phyloP scores from a whole-genome alignment of 2,797 vertebrate genomes.

The Chrysocyon brachyurus region DNA sequence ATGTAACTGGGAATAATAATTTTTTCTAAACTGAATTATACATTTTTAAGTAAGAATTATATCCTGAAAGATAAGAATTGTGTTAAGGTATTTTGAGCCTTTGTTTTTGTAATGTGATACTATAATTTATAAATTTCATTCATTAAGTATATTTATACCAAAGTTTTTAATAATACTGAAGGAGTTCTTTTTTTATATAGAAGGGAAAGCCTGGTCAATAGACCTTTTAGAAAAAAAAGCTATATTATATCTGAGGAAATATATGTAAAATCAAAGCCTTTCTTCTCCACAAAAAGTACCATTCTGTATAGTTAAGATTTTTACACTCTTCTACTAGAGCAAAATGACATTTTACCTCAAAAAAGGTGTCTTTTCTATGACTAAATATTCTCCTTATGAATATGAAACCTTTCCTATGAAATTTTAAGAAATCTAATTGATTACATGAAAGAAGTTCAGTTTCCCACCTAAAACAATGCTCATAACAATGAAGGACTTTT shows the following conservation, averaged over 20 bases:
- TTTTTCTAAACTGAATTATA: constrained; percentile 9
- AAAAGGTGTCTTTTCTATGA: not conserved
- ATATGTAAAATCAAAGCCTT: not conserved
- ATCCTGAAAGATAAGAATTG: not conserved
- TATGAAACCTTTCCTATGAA: not conserved
- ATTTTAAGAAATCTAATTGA: not conserved
- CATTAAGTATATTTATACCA: not conserved
- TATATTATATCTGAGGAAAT: not conserved
- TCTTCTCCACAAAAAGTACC: not conserved
- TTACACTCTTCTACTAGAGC: not conserved
- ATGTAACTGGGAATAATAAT: not conserved
- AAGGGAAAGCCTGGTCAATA: not conserved
- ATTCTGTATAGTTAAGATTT: not conserved
- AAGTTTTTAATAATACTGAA: constrained; percentile 9
- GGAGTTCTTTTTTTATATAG: not conserved
- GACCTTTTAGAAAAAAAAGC: not conserved
- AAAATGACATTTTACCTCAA: constrained; percentile 7
- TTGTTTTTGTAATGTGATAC: not conserved
- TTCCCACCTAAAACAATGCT: not conserved
- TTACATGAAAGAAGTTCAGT: not conserved
- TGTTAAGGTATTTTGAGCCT: not conserved
- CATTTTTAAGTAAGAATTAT: not conserved
- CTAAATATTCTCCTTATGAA: not conserved
- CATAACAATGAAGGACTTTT: not conserved
- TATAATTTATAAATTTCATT: not conserved